Evolutionary conservation across 2,888 invertebrate genomes (phyloP).

Genomic region (Harpagoxenus sublaevis): DNA sequence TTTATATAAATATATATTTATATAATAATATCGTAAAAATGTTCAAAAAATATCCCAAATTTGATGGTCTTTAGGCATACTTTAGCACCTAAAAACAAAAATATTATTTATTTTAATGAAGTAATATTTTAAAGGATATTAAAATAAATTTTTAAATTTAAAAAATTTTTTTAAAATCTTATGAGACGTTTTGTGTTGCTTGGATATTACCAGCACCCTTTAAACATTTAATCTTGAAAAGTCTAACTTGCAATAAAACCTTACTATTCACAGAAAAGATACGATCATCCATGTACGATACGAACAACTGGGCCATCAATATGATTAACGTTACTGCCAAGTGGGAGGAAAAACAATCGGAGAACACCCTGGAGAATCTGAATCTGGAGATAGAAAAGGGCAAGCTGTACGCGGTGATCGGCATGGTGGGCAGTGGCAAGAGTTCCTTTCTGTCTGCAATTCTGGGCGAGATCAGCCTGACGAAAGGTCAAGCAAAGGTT

Average conservation of each 20-base stretch:
- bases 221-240: not conserved
- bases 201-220: no score
- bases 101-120: no score
- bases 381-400: conserved; percentile 88
- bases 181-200: no score
- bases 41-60: no score
- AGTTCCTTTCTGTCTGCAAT: conserved; percentile 90
- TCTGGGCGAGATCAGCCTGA: conserved; percentile 90
- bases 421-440: conserved; percentile 93
- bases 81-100: no score
- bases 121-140: no score
- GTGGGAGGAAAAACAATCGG: conserved; percentile 87
- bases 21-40: no score
- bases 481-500: conserved; percentile 88
- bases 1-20: no score
- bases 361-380: conserved; percentile 87
- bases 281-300: conserved; percentile 49
- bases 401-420: conserved; percentile 90
- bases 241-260: not conserved
- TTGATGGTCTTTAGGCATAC: no score
- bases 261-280: conserved; percentile 60
- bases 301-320: conserved; percentile 67
- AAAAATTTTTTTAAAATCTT: no score
- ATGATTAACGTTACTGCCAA: conserved; percentile 84
- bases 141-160: no score